Base-by-base conservation (phyloP, 1,140 invertebrate genomes). In the Muscidifurax raptorellus region DNA sequence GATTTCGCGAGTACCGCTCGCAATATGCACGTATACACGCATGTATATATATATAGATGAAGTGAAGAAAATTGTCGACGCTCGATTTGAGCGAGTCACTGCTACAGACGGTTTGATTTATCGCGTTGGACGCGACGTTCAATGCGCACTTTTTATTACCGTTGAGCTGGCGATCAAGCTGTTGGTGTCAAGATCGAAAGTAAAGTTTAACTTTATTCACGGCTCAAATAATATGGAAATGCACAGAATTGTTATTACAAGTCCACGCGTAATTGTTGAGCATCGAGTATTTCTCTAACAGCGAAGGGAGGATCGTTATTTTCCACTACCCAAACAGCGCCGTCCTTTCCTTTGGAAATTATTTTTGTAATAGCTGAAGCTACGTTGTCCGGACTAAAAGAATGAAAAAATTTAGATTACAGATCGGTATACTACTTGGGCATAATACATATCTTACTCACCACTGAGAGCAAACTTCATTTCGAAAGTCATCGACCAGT, bases 241-340 rank as follows among this genome's bases (percentile, higher is more conserved):
- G 12, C 15, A 47, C 2, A 18, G 15, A 47, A 13, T 47, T 47
- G 44, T 18, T 13, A 4, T 47, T 47, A 47, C 44, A 47, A 47
- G 15, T 47, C 44, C 0, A 47, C 15, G 1, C 44, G 44, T 15
- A 13, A 1, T 15, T 47, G 13, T 47, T 47, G 15, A 2, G 15
- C 15, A 18, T 47, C 13, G 44, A 47, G 13, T 1, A 15, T 18
- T 47, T 15, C 36, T 74, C 86, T 77, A 1, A 94, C 88, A 76
- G 92, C 90, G 79, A 92, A 94, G 2, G 91, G 87, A 18, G 91
- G 90, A 87, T 93, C 52, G 18, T 90, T 90, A 44, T 91, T 91
- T 88, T 94, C 93, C 28, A 87, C 89, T n/a, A 94, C 91, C 89
- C 92, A 93, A 6, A 92, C 88, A 18, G 90, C 90, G 1, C 93